phyloP scores from a whole-genome alignment of 2,797 vertebrate species.

The Apogon talboti region DNA sequence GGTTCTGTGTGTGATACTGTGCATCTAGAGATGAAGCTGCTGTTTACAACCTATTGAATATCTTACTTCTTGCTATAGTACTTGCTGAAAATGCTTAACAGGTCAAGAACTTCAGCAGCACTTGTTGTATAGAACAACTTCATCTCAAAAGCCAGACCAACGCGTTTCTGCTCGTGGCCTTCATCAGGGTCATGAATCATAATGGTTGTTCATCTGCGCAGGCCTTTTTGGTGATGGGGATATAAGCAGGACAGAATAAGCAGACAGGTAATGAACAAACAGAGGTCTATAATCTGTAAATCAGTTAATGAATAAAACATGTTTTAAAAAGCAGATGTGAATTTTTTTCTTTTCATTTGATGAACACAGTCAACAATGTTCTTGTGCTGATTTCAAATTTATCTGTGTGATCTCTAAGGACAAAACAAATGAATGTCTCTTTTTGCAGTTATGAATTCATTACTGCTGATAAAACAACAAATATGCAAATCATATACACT shows the following conservation, averaged over 20 bases:
- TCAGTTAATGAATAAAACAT: slow-evolving; percentile 36
- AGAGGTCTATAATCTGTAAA: slow-evolving; percentile 4
- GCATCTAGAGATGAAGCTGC: too few relatives aligned
- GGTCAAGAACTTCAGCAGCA: too few relatives aligned
- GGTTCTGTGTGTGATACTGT: too few relatives aligned
- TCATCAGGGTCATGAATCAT: too few relatives aligned
- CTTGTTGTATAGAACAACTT: too few relatives aligned
- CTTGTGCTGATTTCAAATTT: slow-evolving; percentile 38
- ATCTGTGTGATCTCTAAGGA: slow-evolving; percentile 47
- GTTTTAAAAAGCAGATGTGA: slow-evolving; percentile 25
- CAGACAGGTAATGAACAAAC: neutral
- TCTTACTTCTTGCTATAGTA: too few relatives aligned
- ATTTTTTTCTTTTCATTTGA: slow-evolving; percentile 31
- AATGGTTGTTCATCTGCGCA: too few relatives aligned
- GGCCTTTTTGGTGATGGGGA: too few relatives aligned
- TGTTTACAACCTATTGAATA: too few relatives aligned
- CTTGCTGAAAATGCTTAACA: too few relatives aligned
- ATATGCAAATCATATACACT: slow-evolving; percentile 51
- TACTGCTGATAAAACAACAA: slow-evolving; percentile 46
- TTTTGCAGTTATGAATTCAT: slow-evolving; percentile 54
- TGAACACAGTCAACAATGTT: slow-evolving; percentile 24
- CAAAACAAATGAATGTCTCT: slow-evolving; percentile 47
- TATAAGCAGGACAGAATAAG: neutral
- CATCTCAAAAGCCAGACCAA: too few relatives aligned
- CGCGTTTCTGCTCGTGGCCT: too few relatives aligned